Percentiles rank a stretch among this genome's conserved stretches.
Evolutionary conservation across 2,888 invertebrate species (phyloP).

Genomic region (Pyrocoelia pectoralis): DNA sequence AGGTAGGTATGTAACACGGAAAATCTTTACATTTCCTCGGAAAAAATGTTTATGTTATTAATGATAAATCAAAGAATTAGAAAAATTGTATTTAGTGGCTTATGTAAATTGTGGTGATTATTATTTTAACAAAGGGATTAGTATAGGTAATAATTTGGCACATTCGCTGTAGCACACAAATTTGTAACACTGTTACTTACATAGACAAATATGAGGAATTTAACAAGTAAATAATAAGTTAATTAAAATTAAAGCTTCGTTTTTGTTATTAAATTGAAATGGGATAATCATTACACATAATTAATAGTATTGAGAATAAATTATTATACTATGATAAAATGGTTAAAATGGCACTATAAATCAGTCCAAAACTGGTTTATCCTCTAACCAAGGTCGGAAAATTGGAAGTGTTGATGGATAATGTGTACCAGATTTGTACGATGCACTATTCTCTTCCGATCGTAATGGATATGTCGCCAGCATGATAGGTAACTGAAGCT

Average conservation of each 20-base stretch:
- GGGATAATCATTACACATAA: no score
- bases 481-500: slow-evolving; percentile 89
- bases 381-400: slow-evolving; percentile 88
- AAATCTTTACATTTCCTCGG: no score
- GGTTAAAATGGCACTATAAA: slow-evolving; percentile 25
- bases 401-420: slow-evolving; percentile 92
- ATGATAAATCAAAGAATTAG: no score
- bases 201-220: neutral
- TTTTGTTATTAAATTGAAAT: slow-evolving; percentile 5
- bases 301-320: neutral
- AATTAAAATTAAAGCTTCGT: slow-evolving; percentile 8
- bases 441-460: slow-evolving; percentile 70
- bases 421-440: slow-evolving; percentile 84
- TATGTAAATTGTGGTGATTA: no score
- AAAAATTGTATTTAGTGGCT: no score
- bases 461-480: slow-evolving; percentile 91
- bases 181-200: neutral
- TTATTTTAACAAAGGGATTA: no score
- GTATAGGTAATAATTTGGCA: slow-evolving; percentile 4
- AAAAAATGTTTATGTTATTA: no score
- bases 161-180: neutral
- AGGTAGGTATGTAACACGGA: no score
- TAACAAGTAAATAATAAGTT: neutral
- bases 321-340: slow-evolving; percentile 4
- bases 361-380: slow-evolving; percentile 63